phyloP scores from a whole-genome alignment of 1,140 invertebrate genomes.

The Trichonephila inaurata region DNA sequence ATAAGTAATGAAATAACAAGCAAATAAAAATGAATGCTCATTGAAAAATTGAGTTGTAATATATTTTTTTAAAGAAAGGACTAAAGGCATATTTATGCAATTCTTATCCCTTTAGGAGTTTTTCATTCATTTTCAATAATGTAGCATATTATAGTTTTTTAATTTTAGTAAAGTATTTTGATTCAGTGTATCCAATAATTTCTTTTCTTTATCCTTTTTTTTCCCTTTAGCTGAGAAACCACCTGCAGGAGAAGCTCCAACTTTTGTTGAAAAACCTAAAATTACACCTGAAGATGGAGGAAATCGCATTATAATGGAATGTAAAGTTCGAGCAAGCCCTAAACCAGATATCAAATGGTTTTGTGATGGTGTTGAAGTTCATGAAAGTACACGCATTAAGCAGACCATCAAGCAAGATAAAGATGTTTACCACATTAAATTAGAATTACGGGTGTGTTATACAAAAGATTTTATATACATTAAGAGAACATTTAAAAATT shows the following conservation, averaged over 20 bases:
- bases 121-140: too few species aligned
- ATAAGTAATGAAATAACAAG: too few species aligned
- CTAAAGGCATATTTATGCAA: too few species aligned
- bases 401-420: slow-evolving; percentile 88
- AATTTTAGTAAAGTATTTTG: background rate
- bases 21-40: too few species aligned
- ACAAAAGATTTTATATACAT: background rate
- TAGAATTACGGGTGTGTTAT: slow-evolving; percentile 88
- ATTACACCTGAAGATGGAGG: slow-evolving; percentile 97
- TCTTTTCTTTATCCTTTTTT: background rate
- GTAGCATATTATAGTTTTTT: background rate
- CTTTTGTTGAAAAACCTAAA: slow-evolving; percentile 97
- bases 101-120: too few species aligned
- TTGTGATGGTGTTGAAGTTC: slow-evolving; percentile 89
- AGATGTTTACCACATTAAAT: slow-evolving; percentile 92
- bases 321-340: slow-evolving; percentile 95
- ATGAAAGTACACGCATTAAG: slow-evolving; percentile 89
- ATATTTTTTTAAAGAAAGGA: too few species aligned
- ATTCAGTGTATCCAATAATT: background rate
- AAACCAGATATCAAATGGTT: slow-evolving; percentile 96
- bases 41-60: too few species aligned
- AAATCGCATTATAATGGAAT: slow-evolving; percentile 98
- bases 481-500: too few species aligned
- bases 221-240: slow-evolving; percentile 87
- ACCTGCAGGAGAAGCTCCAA: slow-evolving; percentile 96